Conservation (phyloP, 2,113 vertebrate genomes). For the Casuarius casuarius region DNA sequence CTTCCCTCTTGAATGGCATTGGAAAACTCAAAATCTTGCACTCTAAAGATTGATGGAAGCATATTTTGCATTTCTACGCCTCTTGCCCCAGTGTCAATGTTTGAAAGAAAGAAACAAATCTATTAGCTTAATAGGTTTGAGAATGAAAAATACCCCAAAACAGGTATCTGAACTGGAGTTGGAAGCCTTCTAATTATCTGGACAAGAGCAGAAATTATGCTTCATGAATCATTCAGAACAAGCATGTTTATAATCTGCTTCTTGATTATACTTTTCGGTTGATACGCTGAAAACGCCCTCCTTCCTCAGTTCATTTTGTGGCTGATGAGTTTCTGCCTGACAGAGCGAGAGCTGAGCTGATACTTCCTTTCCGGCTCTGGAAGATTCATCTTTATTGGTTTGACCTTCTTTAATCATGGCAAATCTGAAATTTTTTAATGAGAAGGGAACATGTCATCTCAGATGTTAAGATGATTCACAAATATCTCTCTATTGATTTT, state of each 20-base stretch:
- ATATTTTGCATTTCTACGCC: neutral
- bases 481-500: conserved; percentile 44
- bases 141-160: conserved; percentile 16
- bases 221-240: conserved; percentile 68
- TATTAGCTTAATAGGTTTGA: neutral
- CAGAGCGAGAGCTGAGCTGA: neutral
- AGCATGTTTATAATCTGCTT: conserved; percentile 41
- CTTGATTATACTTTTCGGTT: conserved; percentile 51
- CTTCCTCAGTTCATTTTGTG: conserved; percentile 28
- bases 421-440: conserved; percentile 27
- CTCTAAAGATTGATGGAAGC: neutral
- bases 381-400: neutral
- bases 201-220: conserved; percentile 41
- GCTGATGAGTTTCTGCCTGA: neutral
- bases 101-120: neutral
- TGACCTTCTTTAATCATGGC: conserved; percentile 31
- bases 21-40: neutral
- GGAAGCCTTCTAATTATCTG: conserved; percentile 27
- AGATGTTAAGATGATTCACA: neutral
- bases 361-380: neutral
- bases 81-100: neutral
- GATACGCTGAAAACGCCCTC: conserved; percentile 32
- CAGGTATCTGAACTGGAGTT: neutral
- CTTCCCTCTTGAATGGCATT: neutral
- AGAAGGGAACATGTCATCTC: conserved; percentile 14